These are phyloP conservation scores for Drosophila anomalipes DNA, from an alignment of 2,888 invertebrate species.

Conservation along the genomic window DNA sequence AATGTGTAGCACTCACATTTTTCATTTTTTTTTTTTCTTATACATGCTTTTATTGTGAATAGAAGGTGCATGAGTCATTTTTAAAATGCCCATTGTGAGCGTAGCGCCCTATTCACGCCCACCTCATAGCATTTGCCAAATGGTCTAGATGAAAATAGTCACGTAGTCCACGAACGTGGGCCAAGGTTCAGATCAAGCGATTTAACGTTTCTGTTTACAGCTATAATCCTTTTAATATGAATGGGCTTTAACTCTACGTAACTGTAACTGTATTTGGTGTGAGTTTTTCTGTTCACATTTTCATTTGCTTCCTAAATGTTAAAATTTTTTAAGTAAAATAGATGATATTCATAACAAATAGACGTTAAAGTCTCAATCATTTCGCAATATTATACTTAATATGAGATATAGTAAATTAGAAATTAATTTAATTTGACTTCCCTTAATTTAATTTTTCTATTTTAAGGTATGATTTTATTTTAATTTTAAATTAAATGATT, in stretches of 20 bases:
- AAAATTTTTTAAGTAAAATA: background rate
- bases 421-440: background rate
- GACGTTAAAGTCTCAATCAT: background rate
- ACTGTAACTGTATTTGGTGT: background rate
- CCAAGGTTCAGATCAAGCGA: slow-evolving; percentile 25
- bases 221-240: background rate
- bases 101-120: slow-evolving; percentile 44
- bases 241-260: background rate
- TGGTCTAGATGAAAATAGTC: slow-evolving; percentile 26
- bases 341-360: background rate
- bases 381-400: background rate
- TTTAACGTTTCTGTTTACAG: background rate
- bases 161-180: slow-evolving; percentile 31
- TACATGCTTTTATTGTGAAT: background rate
- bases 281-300: background rate
- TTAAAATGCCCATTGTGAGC: slow-evolving; percentile 8
- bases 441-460: background rate
- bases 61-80: slow-evolving; percentile 37
- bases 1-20: slow-evolving; percentile 38
- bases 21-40: background rate
- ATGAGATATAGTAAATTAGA: background rate
- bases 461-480: background rate
- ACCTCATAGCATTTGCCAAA: slow-evolving; percentile 23
- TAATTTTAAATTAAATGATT: background rate
- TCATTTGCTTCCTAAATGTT: background rate